These are phyloP conservation scores for Sula dactylatra DNA, from an alignment of 2,113 vertebrate genomes.

Conservation along the genomic window DNA sequence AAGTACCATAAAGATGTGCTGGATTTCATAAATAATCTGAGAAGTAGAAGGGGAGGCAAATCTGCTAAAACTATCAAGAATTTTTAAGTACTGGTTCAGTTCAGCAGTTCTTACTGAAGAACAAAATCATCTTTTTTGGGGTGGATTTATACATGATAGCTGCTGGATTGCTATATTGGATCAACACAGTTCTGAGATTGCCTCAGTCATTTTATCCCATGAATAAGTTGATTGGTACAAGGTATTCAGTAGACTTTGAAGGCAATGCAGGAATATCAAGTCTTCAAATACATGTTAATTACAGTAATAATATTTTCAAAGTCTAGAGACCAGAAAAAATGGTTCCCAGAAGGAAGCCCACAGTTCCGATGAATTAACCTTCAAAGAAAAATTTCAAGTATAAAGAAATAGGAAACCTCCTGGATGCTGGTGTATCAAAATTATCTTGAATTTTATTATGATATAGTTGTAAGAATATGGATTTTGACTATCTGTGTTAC, in stretches of 20 bases:
- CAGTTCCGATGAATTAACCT: not conserved
- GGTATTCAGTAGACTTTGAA: not conserved
- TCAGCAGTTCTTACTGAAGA: not conserved
- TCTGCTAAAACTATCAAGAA: not conserved
- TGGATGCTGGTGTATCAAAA: not conserved
- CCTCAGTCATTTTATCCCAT: not conserved
- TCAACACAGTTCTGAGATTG: not conserved
- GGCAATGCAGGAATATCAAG: not conserved
- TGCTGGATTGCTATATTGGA: not conserved
- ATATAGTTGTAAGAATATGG: not conserved
- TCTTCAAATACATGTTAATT: constrained; percentile 16
- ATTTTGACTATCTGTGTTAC: not conserved
- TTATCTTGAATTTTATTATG: not conserved
- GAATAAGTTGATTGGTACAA: not conserved
- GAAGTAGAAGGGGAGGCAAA: not conserved
- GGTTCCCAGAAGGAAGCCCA: not conserved
- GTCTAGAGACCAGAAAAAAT: not conserved
- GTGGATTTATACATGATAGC: not conserved
- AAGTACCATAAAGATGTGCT: not conserved
- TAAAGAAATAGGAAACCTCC: not conserved
- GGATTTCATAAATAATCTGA: not conserved
- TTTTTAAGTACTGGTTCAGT: not conserved
- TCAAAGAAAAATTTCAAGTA: not conserved
- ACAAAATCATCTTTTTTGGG: not conserved
- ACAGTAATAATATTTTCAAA: constrained; percentile 21